Evolutionary conservation across 2,888 invertebrate genomes (phyloP), one percentile per base, ranked within the genome.

Genomic region (Leptopilina myrica): DNA sequence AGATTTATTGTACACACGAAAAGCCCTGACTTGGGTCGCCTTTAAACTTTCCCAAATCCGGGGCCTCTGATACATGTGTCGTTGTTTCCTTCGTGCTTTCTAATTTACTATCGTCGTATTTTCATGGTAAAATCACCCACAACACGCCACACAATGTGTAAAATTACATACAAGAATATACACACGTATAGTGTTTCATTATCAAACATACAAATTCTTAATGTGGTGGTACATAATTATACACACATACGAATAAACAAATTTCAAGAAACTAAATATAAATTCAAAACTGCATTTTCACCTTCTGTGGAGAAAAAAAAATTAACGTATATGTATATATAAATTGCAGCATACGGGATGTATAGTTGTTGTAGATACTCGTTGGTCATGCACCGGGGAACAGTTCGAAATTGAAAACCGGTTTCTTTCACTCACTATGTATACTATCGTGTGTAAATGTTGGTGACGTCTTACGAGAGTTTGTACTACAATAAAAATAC

Each of bases 321-420:
- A 59, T 59, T 59, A n/a, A n/a, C n/a, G 15, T 59, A 59, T 49
- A 49, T 49, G 6, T 49, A 11, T 49, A 20, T 20, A 62, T 59
- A 15, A 14, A 59, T 62, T 62, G 62, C 64, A 64, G 64, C 33
- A 64, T 73, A 56, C 73, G 53, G 56, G 33, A 56, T 73, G 33
- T 49, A 53, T 20, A 20, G 20, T 20, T 20, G 53, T 49, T 12
- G 73, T 53, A 33, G 1, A 49, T 14, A 73, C 56, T 73, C 14
- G 56, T 26, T 8, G 69, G 53, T 73, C 56, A 33, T 56, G 56
- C 56, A 69, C 49, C 69, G 26, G 20, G 26, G 53, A 53, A 73
- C 73, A 49, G 73, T 73, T 73, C 56, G 53, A 73, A 69, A 12
- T 26, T 69, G 69, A 69, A 73, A 73, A 73, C 73, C 73, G 73